Conservation (phyloP, 2,888 invertebrate genomes). For the Amphipoea lucens region DNA sequence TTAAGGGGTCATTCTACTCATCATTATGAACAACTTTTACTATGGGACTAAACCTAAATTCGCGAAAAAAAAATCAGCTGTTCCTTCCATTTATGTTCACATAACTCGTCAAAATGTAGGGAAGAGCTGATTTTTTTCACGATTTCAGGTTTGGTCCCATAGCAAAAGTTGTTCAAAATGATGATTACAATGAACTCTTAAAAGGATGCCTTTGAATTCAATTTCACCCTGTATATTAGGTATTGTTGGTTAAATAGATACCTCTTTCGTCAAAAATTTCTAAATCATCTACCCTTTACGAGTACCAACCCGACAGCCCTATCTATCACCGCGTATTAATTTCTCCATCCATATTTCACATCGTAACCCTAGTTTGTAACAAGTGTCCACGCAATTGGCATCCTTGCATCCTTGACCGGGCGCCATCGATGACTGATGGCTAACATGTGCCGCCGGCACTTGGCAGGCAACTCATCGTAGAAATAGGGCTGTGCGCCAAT, state of each 20-base stretch:
- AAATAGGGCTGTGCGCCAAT: conserved; percentile 74
- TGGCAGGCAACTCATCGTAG: conserved; percentile 82
- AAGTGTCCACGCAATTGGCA: conserved; percentile 85
- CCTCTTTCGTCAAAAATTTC: not conserved
- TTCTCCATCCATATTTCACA: conserved; percentile 59
- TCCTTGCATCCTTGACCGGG: conserved; percentile 88
- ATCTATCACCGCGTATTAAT: conserved; percentile 63
- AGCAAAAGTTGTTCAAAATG: too few species aligned
- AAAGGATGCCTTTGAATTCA: too few species aligned
- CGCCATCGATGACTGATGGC: conserved; percentile 89
- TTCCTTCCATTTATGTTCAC: too few species aligned
- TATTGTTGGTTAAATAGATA: not conserved
- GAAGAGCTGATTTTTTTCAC: too few species aligned
- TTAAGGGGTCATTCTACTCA: too few species aligned
- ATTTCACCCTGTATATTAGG: not conserved
- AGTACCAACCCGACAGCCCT: conserved; percentile 26
- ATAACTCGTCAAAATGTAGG: too few species aligned
- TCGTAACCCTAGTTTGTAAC: conserved; percentile 67
- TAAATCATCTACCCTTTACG: conserved; percentile 7
- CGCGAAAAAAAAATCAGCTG: too few species aligned
- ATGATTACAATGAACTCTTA: too few species aligned
- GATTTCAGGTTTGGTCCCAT: too few species aligned
- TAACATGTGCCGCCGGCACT: conserved; percentile 85
- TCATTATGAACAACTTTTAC: too few species aligned
- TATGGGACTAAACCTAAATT: too few species aligned